Evolutionary conservation across 2,113 vertebrate genomes (phyloP).

Genomic region (Petrocephalus microphthalmus): DNA sequence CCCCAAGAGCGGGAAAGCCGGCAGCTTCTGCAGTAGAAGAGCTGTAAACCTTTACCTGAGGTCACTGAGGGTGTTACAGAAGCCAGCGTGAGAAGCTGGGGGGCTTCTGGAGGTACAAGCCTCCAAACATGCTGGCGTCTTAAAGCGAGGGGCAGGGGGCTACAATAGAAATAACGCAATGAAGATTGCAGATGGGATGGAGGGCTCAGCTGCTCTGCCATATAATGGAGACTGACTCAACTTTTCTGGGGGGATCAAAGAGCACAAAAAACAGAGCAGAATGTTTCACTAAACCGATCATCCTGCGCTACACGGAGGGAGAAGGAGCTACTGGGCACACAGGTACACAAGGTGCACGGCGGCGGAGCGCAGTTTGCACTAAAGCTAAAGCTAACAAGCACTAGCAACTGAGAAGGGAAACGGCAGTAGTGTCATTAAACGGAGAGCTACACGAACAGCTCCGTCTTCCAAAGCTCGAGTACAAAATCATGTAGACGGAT

Average conservation of each 20-base stretch:
- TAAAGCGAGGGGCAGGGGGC: background rate
- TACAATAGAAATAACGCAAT: background rate
- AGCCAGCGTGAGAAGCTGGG: background rate
- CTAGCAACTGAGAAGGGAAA: background rate
- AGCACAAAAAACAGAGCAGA: background rate
- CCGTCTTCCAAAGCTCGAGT: background rate
- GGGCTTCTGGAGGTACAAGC: background rate
- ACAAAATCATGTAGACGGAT: background rate
- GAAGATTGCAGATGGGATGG: background rate
- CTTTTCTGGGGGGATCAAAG: background rate
- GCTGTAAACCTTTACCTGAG: constrained; percentile 29
- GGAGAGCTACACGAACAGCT: background rate
- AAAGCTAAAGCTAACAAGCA: background rate
- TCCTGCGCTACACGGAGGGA: no score
- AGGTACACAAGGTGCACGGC: background rate
- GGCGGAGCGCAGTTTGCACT: background rate
- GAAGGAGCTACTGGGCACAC: constrained; percentile 3
- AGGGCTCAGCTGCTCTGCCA: background rate
- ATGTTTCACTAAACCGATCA: background rate
- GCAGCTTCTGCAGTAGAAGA: constrained; percentile 6
- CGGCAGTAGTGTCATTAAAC: constrained; percentile 4
- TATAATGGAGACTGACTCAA: background rate
- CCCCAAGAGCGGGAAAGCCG: background rate
- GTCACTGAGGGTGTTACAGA: constrained; percentile 18
- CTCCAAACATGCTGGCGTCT: background rate